Evolutionary conservation across 1,140 invertebrate genomes (phyloP).

Genomic region (Telenomus remus): DNA sequence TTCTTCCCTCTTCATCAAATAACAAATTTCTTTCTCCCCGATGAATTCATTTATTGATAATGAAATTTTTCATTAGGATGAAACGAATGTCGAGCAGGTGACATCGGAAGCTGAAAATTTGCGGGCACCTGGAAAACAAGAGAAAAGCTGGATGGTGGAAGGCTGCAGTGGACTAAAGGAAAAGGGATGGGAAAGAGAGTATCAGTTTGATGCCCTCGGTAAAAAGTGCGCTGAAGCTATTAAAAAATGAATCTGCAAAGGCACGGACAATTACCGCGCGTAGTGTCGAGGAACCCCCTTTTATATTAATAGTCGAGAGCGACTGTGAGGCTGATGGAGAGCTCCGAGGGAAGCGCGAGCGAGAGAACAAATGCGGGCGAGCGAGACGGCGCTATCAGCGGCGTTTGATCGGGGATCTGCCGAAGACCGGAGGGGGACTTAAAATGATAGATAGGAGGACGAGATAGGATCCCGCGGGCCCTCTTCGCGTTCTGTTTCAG

Average conservation of each 20-base stretch:
- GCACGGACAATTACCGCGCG: conserved; percentile 68
- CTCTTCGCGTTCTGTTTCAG: conserved; percentile 69
- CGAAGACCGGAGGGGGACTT: conserved; percentile 64
- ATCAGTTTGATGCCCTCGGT: conserved; percentile 52
- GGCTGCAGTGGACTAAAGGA: not conserved
- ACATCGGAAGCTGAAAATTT: too few relatives aligned
- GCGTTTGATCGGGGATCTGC: conserved; percentile 58
- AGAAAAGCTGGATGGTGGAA: too few relatives aligned
- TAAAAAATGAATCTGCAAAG: conserved; percentile 61
- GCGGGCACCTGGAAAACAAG: too few relatives aligned
- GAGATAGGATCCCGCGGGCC: conserved; percentile 69
- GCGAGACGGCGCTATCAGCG: conserved; percentile 43
- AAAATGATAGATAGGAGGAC: conserved; percentile 74
- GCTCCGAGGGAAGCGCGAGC: conserved; percentile 59
- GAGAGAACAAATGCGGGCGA: conserved; percentile 43
- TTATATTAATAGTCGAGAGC: conserved; percentile 74
- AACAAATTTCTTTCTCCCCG: too few relatives aligned
- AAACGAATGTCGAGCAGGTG: too few relatives aligned
- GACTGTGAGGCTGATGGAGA: conserved; percentile 65
- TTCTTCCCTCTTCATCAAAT: too few relatives aligned
- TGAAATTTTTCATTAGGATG: too few relatives aligned
- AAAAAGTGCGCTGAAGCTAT: conserved; percentile 49
- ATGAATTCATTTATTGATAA: too few relatives aligned
- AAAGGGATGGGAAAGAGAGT: not conserved
- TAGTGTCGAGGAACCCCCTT: conserved; percentile 74